phyloP scores from a whole-genome alignment of 1,140 invertebrate genomes.

The Magallana gigas region DNA sequence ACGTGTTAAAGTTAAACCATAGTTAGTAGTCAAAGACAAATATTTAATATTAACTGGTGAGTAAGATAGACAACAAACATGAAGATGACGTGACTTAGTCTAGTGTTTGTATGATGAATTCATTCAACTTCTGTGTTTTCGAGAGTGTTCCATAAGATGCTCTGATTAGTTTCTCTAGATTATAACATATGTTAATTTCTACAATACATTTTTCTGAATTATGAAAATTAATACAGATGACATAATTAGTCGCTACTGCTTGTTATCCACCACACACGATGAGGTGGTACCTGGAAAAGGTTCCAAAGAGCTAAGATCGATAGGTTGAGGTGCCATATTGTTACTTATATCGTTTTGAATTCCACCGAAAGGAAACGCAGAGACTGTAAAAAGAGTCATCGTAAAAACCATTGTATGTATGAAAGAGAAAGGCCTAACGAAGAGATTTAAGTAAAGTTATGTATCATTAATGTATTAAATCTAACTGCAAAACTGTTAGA shows the following conservation, averaged over 20 bases:
- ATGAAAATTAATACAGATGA: too few relatives aligned
- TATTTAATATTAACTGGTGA: too few relatives aligned
- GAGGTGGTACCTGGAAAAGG: constrained; percentile 24
- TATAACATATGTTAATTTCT: too few relatives aligned
- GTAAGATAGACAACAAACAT: too few relatives aligned
- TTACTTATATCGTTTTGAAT: constrained; percentile 16
- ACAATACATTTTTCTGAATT: too few relatives aligned
- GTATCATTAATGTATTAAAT: not conserved
- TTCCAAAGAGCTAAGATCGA: constrained; percentile 19
- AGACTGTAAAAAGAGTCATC: constrained; percentile 2
- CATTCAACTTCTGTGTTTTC: too few relatives aligned
- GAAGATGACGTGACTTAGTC: too few relatives aligned
- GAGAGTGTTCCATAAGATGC: too few relatives aligned
- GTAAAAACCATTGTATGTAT: not conserved
- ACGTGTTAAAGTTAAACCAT: not conserved
- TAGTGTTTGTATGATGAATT: too few relatives aligned
- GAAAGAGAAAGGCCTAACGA: not conserved
- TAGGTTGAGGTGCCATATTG: constrained; percentile 5
- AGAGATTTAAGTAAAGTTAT: too few relatives aligned
- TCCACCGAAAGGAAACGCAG: constrained; percentile 13
- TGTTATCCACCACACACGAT: not conserved
- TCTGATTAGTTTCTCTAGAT: too few relatives aligned
- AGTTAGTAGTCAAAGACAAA: too few relatives aligned
- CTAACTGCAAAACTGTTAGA: not conserved
- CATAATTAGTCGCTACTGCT: not conserved